Evolutionary conservation across 37 sponge, comb jelly and placozoan species (phyloP), one percentile per base, ranked within the genome.

Genomic region (Haliclona indistincta): DNA sequence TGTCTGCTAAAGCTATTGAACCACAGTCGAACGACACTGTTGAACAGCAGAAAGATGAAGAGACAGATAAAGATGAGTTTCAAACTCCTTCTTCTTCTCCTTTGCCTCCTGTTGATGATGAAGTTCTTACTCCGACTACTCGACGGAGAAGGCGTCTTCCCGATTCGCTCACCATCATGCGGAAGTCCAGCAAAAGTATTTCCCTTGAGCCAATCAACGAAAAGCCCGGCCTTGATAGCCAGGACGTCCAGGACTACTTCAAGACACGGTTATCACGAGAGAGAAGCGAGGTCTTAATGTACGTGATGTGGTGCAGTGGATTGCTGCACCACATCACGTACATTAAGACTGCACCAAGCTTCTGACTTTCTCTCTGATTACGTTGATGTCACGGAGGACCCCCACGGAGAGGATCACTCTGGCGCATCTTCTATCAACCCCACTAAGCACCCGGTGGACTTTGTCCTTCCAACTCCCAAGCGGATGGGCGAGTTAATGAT

Each of bases 191-290:
- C n/a, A 58, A n/a, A 6, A 11, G n/a, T 25, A 20, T n/a, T 6
- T 58, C 6, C 60, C 28, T 6, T n/a, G 25, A 8, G 23, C n/a
- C 60, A 25, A 58, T n/a, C 22, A 11, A 8, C 28, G 63, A 70
- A 23, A 84, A 77, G 29, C 85, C 85, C 3, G 72, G 78, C 41
- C 39, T 84, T 61, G 85, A 84, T 13, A 63, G 63, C 36, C 38
- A 77, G n/a, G 3, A 38, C 25, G 11, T 84, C 0, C 33, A 11
- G 3, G 22, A 39, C 6, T 77, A 42, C 44, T 84, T 84, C 66
- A 51, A 26, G 20, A 54, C 26, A 1, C 29, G 29, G 0, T 37
- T 84, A 3, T 64, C 85, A 3, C 22, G 47, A 17, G 85, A 84
- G 13, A 43, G 11, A 2, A 44, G 58, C 20, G 87, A 86, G 55